Evolutionary conservation across 2,113 vertebrate genomes (phyloP), one percentile per base, ranked within the genome.

Genomic region (Syrrhaptes paradoxus): DNA sequence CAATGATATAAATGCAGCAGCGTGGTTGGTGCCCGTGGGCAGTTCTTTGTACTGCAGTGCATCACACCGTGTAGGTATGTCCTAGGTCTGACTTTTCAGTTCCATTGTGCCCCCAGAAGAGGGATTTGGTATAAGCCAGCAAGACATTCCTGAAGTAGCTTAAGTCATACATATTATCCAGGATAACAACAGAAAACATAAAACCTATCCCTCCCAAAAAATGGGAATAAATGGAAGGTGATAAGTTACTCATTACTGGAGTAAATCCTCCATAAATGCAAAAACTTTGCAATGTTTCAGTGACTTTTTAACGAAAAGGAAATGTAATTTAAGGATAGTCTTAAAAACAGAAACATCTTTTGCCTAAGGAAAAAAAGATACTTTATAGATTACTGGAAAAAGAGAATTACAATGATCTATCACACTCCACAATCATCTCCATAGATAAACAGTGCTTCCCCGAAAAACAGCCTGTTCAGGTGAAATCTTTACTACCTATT

Each of bases 31-130:
- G 51, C 58, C 24, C 49, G 13, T 2, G 8, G 31, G 75, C 66
- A 11, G 58, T 1, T 26, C 51, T 32, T 7, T 5, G 25, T 11
- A 16, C 16, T 7, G 61, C 61, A 32, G 10, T 1, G 18, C 19
- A 10, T 17, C 38, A 7, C 2, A 6, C 46, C 6, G 5, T 1
- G 11, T 6, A 18, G 38, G 3, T 3, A 21, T 3, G 38, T 25
- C 52, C 24, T 4, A 14, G 5, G 31, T 7, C 34, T 38, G 54
- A 63, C 54, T 58, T 45, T 7, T 31, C 67, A 49, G 24, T 41
- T 59, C 48, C 2, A 2, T 36, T 34, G 15, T 2, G 4, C 55
- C 26, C 46, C 46, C 41, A 26, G 2, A 25, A 34, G 29, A 14
- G 6, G 46, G 8, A 49, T 21, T 61, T 59, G 52, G 18, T 19